phyloP scores from a whole-genome alignment of 2,113 vertebrate genomes.

The Zosterops borbonicus region DNA sequence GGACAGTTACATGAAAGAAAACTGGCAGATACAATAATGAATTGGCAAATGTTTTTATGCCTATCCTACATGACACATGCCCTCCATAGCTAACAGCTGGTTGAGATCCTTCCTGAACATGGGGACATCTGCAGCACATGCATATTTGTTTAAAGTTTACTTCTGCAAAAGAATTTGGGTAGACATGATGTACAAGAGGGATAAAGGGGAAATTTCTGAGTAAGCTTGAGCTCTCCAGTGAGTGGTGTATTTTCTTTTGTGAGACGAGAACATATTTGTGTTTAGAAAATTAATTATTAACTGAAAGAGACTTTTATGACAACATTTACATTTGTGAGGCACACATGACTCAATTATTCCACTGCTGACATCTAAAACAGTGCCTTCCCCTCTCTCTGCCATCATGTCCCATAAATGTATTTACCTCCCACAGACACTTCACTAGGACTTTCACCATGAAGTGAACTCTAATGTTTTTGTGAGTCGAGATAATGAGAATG shows the following conservation, averaged over 20 bases:
- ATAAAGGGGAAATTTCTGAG: not conserved
- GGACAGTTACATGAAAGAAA: not conserved
- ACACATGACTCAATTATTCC: not conserved
- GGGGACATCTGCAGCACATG: not conserved
- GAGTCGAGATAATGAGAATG: constrained; percentile 26
- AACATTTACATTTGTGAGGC: not conserved
- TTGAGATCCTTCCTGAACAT: not conserved
- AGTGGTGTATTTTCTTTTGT: not conserved
- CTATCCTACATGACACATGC: not conserved
- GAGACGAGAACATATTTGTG: not conserved
- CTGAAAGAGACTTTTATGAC: constrained; percentile 7
- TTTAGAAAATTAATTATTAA: constrained; percentile 1
- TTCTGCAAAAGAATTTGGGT: not conserved
- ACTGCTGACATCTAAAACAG: not conserved
- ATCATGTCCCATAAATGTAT: not conserved
- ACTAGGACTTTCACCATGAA: not conserved
- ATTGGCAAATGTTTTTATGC: not conserved
- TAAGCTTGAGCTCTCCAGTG: not conserved
- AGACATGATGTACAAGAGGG: rapidly evolving
- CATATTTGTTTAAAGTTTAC: not conserved
- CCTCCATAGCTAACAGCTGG: not conserved
- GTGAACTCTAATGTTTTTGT: not conserved
- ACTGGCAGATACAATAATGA: not conserved
- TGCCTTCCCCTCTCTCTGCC: not conserved
- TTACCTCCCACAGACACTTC: not conserved